Conservation (phyloP, 2,888 invertebrate genomes). For the Anoncus sp. region DNA sequence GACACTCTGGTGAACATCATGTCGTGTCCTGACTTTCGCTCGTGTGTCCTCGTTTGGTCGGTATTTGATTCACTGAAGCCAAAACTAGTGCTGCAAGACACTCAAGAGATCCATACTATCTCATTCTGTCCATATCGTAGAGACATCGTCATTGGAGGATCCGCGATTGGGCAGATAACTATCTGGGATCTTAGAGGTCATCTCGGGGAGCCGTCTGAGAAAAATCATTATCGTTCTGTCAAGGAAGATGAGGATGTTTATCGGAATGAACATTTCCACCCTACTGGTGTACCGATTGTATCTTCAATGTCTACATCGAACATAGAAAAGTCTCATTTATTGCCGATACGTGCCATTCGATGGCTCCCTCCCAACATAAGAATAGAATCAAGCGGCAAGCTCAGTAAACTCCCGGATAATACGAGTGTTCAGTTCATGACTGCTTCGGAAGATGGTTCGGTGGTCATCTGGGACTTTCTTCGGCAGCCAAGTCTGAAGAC, state of each 20-base stretch:
- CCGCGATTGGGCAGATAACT: slow-evolving; percentile 78
- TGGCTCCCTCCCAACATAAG: slow-evolving; percentile 76
- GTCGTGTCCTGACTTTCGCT: background rate
- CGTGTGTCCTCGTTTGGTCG: slow-evolving; percentile 74
- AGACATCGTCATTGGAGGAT: slow-evolving; percentile 79
- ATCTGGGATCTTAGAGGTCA: slow-evolving; percentile 78
- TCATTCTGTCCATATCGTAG: slow-evolving; percentile 79
- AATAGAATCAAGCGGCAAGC: slow-evolving; percentile 71
- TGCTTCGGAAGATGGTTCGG: slow-evolving; percentile 76
- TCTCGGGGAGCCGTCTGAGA: background rate
- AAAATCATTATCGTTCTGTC: slow-evolving; percentile 30
- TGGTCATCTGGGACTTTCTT: slow-evolving; percentile 80
- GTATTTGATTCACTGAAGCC: slow-evolving; percentile 72
- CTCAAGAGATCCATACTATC: slow-evolving; percentile 75
- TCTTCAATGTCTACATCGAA: slow-evolving; percentile 67
- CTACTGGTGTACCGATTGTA: slow-evolving; percentile 17
- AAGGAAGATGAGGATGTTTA: slow-evolving; percentile 26
- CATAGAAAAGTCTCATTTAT: slow-evolving; percentile 71
- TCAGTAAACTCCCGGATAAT: slow-evolving; percentile 63
- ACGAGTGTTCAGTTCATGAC: slow-evolving; percentile 77
- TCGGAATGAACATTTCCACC: background rate
- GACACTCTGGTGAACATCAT: slow-evolving; percentile 12
- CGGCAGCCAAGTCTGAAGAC: slow-evolving; percentile 72
- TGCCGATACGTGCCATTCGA: slow-evolving; percentile 74
- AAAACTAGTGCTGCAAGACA: slow-evolving; percentile 74